Percentiles rank a stretch among this genome's conserved stretches.
Conservation (phyloP, 2,113 vertebrate species). For the Tiliqua scincoides region DNA sequence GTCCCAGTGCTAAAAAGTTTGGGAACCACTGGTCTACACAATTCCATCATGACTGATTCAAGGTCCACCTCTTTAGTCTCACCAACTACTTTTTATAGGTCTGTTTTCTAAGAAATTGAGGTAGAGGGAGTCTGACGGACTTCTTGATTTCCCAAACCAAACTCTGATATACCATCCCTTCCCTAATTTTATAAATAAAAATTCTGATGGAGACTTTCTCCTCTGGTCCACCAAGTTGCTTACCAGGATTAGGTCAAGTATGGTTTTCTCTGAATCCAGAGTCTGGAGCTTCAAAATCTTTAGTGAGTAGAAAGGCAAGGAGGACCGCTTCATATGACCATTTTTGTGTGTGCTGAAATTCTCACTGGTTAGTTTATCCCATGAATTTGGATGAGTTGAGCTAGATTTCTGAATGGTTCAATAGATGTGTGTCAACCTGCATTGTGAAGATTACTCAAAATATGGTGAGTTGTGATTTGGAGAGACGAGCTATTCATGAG, state of each 20-base stretch:
- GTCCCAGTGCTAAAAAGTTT: too few species aligned
- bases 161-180: background rate
- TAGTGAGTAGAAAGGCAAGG: background rate
- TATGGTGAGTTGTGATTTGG: background rate
- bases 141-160: background rate
- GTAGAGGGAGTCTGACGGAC: background rate
- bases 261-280: background rate
- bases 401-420: background rate
- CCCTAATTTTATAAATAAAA: background rate
- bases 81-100: background rate
- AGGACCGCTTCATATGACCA: background rate
- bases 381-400: background rate
- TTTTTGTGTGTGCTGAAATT: too few species aligned
- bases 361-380: background rate
- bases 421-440: background rate
- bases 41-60: background rate
- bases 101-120: background rate
- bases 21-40: too few species aligned
- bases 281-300: background rate
- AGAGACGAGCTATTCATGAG: background rate
- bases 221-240: background rate
- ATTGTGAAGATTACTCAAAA: background rate
- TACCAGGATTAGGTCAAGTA: background rate
- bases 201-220: background rate
- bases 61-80: background rate